Evolutionary conservation across 2,888 invertebrate genomes (phyloP).

Genomic region (Drosophila paramelanica): DNA sequence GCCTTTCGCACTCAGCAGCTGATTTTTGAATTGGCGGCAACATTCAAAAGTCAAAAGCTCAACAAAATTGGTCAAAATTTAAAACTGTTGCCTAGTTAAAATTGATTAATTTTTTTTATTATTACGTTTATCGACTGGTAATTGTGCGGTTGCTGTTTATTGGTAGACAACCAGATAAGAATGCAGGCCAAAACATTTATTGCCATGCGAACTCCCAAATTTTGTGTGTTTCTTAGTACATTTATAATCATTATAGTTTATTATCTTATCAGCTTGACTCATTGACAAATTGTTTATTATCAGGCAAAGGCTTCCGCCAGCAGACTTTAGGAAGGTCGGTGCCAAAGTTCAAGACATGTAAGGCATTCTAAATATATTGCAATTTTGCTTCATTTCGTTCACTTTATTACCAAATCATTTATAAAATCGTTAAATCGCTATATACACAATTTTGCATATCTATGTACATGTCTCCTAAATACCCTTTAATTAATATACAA

Average conservation of each 20-base stretch:
- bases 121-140: not conserved
- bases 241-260: constrained; percentile 16
- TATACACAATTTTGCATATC: not conserved
- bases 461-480: constrained; percentile 11
- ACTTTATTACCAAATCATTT: constrained; percentile 31
- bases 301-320: not conserved
- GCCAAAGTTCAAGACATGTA: constrained; percentile 31
- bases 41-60: not conserved
- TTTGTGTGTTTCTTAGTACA: not conserved
- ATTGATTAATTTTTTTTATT: not conserved
- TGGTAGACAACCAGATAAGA: constrained; percentile 32
- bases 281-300: constrained; percentile 20
- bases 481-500: constrained; percentile 9
- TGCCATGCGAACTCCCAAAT: constrained; percentile 22
- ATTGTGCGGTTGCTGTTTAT: constrained; percentile 35
- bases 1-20: constrained; percentile 24
- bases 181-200: constrained; percentile 7
- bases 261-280: constrained; percentile 47
- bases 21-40: constrained; percentile 7
- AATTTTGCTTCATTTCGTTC: constrained; percentile 2
- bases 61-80: not conserved
- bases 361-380: not conserved
- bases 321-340: constrained; percentile 1
- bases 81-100: no score
- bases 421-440: constrained; percentile 15